Percentiles rank a stretch among this genome's conserved stretches.
Conservation (phyloP, 2,888 invertebrate species). For the Rhopalosiphum nymphaeae region DNA sequence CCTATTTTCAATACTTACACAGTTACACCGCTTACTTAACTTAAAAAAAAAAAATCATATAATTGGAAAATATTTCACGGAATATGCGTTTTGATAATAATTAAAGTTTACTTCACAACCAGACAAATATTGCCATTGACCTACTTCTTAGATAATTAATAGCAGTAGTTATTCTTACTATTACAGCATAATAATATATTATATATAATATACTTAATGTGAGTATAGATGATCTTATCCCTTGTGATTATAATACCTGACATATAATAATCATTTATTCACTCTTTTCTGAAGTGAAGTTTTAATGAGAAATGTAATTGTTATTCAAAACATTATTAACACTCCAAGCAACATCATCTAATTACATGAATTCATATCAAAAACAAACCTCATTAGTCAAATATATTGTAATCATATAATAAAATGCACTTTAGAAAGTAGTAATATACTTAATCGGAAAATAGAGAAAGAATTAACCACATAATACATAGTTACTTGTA, state of each 20-base stretch:
- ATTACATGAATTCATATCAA: background rate
- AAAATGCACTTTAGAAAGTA: background rate
- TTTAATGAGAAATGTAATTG: background rate
- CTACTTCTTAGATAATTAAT: constrained; percentile 20
- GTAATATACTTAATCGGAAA: background rate
- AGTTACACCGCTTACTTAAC: background rate
- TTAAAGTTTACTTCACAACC: background rate
- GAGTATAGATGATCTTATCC: constrained; percentile 4
- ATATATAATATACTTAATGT: background rate
- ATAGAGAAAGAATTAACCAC: background rate
- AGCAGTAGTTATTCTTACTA: background rate
- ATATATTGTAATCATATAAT: background rate
- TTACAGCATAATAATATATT: background rate
- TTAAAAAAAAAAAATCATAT: constrained; percentile 36
- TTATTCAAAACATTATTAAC: constrained; percentile 4
- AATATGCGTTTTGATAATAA: constrained; percentile 1
- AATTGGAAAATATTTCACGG: background rate
- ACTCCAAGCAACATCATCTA: background rate
- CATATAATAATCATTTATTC: background rate
- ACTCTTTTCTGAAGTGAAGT: background rate
- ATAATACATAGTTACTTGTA: background rate
- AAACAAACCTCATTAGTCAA: background rate
- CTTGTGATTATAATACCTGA: background rate
- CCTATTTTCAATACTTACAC: background rate
- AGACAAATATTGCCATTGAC: constrained; percentile 19